These are phyloP conservation scores for Calcarius lapponicus DNA, from an alignment of 2,797 vertebrate species.

Conservation along the genomic window DNA sequence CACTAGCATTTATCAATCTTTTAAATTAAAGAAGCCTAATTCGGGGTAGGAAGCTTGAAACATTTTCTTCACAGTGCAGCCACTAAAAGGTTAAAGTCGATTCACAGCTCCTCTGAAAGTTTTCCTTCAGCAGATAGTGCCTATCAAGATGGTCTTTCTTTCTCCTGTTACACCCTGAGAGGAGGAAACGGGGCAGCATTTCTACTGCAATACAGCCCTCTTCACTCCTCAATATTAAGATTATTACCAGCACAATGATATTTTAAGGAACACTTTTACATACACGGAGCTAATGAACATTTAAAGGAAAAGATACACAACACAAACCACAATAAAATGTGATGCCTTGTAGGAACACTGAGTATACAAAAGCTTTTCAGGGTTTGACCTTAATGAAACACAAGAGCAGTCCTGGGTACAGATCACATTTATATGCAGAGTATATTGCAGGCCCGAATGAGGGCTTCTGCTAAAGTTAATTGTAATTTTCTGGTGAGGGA, in stretches of 20 bases:
- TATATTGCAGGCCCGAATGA: background rate
- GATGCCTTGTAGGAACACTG: background rate
- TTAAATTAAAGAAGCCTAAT: background rate
- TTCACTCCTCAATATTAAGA: slow-evolving; percentile 10
- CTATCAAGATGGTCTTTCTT: slow-evolving; percentile 26
- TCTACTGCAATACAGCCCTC: background rate
- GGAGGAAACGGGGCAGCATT: background rate
- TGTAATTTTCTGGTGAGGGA: background rate
- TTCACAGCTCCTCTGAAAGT: slow-evolving; percentile 12
- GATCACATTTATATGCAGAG: background rate
- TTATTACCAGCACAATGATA: background rate
- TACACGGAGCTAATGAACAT: background rate
- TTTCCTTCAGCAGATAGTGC: slow-evolving; percentile 34
- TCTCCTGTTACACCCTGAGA: background rate
- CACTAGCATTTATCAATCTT: background rate
- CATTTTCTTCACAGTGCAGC: background rate
- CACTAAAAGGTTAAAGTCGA: slow-evolving; percentile 32
- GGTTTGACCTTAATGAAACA: slow-evolving; percentile 11
- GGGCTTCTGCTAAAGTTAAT: slow-evolving; percentile 7
- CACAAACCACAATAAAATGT: background rate
- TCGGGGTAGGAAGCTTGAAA: background rate
- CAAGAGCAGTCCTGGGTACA: background rate
- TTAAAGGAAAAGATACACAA: background rate
- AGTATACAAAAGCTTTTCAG: background rate
- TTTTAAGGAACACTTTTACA: background rate